phyloP scores from a whole-genome alignment of 2,797 vertebrate species.

The Notoglanidium macrostoma region DNA sequence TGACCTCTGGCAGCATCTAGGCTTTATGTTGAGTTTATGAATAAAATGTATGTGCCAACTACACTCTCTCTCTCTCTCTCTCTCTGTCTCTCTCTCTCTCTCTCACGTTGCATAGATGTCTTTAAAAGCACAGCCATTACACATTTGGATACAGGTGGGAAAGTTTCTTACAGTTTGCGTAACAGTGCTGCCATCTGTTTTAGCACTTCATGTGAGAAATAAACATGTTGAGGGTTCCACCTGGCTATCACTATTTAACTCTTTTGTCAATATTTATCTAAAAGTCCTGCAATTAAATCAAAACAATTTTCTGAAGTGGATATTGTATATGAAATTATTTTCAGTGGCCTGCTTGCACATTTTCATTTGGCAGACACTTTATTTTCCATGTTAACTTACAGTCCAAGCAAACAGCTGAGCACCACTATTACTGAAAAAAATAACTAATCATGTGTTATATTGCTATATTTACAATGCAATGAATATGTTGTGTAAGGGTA shows the following conservation, averaged over 20 bases:
- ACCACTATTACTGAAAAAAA: background rate
- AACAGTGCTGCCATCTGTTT: conserved; percentile 47
- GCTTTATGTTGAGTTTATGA: conserved; percentile 16
- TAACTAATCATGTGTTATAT: background rate
- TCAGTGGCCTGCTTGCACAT: background rate
- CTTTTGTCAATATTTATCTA: too few relatives aligned
- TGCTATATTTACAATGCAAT: background rate
- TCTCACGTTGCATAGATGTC: background rate
- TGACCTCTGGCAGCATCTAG: conserved; percentile 2
- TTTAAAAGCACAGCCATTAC: conserved; percentile 17
- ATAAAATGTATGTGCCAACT: background rate
- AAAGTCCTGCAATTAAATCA: conserved; percentile 18
- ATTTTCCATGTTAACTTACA: too few relatives aligned
- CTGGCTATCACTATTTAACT: conserved; percentile 12
- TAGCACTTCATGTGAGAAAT: conserved; percentile 23
- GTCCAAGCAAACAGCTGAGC: background rate
- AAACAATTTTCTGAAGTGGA: background rate
- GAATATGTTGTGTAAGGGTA: background rate
- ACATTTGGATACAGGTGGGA: conserved; percentile 40
- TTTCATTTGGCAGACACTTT: background rate
- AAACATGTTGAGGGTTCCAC: conserved; percentile 18
- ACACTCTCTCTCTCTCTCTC: background rate
- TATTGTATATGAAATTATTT: background rate
- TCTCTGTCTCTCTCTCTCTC: background rate
- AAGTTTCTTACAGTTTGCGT: conserved; percentile 36